phyloP scores from a whole-genome alignment of 2,888 invertebrate species.

The Amiota mariae region DNA sequence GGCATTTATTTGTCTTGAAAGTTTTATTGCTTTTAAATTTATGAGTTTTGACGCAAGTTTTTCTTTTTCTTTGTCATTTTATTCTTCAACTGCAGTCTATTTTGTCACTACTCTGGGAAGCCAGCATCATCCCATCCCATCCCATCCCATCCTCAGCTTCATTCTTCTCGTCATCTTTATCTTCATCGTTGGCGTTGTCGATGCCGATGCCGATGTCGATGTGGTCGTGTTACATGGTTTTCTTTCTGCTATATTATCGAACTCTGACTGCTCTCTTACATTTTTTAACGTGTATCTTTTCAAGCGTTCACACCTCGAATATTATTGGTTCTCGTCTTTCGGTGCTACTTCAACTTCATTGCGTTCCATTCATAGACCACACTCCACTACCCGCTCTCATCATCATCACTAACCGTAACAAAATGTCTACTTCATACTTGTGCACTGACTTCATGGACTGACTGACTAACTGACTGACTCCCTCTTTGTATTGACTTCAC shows the following conservation, averaged over 20 bases:
- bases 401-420: too few relatives aligned
- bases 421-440: too few relatives aligned
- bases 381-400: too few relatives aligned
- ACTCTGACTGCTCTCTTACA: not conserved
- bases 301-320: conserved; percentile 17
- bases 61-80: conserved; percentile 51
- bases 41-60: conserved; percentile 57
- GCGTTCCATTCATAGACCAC: too few relatives aligned
- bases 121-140: too few relatives aligned
- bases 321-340: conserved; percentile 9
- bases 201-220: too few relatives aligned
- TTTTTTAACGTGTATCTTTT: not conserved
- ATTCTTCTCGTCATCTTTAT: too few relatives aligned
- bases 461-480: conserved; percentile 1
- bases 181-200: conserved; percentile 18
- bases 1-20: conserved; percentile 71
- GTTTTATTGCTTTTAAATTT: conserved; percentile 71
- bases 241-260: too few relatives aligned
- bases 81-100: conserved; percentile 25
- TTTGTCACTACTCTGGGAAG: not conserved
- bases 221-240: too few relatives aligned
- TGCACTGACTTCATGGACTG: too few relatives aligned
- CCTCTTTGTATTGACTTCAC: conserved; percentile 19
- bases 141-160: too few relatives aligned
- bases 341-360: too few relatives aligned